A percentile compares a stretch with the other conserved stretches of the same genome.
These are phyloP conservation scores for Calycopis cecrops DNA, from an alignment of 1,140 invertebrate species.

Conservation along the genomic window DNA sequence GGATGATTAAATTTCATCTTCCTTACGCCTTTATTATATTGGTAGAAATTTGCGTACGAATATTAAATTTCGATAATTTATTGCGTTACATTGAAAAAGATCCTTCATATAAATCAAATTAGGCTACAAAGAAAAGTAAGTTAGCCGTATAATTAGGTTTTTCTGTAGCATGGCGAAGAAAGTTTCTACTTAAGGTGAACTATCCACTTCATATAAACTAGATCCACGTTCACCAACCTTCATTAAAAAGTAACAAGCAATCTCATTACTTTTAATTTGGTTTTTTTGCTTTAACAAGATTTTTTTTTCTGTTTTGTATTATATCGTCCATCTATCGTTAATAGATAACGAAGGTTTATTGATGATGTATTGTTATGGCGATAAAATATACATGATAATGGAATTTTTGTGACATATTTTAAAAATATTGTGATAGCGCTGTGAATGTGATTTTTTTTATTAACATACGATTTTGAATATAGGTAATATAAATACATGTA, in stretches of 20 bases:
- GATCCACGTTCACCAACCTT: conserved; percentile 7
- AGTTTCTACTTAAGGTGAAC: conserved; percentile 5
- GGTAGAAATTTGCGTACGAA: not conserved
- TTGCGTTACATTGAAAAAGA: conserved; percentile 3
- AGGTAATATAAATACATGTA: too few species aligned
- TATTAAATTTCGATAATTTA: conserved; percentile 2
- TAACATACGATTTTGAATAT: too few species aligned
- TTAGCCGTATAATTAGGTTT: conserved; percentile 8
- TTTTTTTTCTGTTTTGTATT: conserved; percentile 1
- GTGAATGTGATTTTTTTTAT: too few species aligned
- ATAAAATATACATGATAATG: too few species aligned
- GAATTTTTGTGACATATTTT: too few species aligned
- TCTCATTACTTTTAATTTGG: conserved; percentile 8
- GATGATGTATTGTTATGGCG: too few species aligned
- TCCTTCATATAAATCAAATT: conserved; percentile 8
- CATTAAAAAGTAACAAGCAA: conserved; percentile 9
- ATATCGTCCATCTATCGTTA: too few species aligned
- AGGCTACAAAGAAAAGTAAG: not conserved
- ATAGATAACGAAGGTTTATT: too few species aligned
- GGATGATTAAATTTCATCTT: too few species aligned
- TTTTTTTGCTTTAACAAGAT: conserved; percentile 1
- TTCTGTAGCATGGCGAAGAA: not conserved
- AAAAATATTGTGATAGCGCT: too few species aligned
- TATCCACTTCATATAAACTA: conserved; percentile 4
- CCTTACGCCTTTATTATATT: too few species aligned